Percentiles rank a stretch among this genome's conserved stretches.
phyloP scores from a whole-genome alignment of 1,140 invertebrate species.

The Aphelenchoides besseyi region DNA sequence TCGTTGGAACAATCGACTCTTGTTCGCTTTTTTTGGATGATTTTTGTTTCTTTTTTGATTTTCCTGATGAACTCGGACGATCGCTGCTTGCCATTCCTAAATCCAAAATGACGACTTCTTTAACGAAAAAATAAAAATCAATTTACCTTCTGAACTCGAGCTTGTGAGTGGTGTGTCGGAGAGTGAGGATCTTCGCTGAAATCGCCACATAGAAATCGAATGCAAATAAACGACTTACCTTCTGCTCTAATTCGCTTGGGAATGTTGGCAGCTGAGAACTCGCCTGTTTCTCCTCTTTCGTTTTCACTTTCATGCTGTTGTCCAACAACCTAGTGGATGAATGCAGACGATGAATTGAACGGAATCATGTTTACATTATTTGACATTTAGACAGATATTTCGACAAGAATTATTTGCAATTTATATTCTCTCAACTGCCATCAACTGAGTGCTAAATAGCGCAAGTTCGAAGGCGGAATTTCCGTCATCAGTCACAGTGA shows the following conservation, averaged over 20 bases:
- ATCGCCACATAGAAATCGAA: not conserved
- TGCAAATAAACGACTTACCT: not conserved
- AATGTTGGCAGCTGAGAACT: not conserved
- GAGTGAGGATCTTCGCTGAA: not conserved
- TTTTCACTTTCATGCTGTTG: conserved; percentile 7
- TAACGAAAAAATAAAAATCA: not conserved
- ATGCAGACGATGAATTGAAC: too few species aligned
- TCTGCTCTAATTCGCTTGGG: not conserved
- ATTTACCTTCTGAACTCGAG: not conserved
- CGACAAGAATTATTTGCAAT: too few species aligned
- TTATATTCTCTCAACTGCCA: too few species aligned
- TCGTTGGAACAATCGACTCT: not conserved
- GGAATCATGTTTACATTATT: too few species aligned
- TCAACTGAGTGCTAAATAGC: too few species aligned
- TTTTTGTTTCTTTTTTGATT: conserved; percentile 10
- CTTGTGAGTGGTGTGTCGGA: conserved; percentile 4
- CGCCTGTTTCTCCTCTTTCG: not conserved
- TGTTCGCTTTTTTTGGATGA: not conserved
- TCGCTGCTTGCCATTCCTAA: not conserved
- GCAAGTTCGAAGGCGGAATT: too few species aligned
- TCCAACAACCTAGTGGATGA: too few species aligned
- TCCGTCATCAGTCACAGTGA: too few species aligned
- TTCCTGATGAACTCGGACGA: not conserved
- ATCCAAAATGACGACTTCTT: not conserved
- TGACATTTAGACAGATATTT: too few species aligned